Conservation (phyloP, 2,888 invertebrate genomes). For the Metacarcinus magister region DNA sequence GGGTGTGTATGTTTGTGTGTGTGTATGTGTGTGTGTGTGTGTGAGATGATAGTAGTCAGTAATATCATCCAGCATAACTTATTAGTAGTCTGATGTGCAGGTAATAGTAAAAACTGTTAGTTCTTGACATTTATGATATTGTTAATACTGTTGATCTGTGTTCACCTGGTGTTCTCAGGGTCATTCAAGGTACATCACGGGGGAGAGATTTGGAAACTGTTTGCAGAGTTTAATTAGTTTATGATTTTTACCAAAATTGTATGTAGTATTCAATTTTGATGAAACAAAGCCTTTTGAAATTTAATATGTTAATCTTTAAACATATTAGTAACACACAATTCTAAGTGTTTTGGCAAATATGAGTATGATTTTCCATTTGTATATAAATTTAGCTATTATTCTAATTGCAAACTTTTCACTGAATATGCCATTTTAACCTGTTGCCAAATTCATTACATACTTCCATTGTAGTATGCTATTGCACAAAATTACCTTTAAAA, state of each 20-base stretch:
- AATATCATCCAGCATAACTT: neutral
- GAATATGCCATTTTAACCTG: neutral
- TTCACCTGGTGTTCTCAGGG: conserved; percentile 35
- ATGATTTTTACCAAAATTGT: neutral
- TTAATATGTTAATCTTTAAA: neutral
- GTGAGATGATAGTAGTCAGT: neutral
- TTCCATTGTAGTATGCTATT: neutral
- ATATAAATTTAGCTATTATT: neutral
- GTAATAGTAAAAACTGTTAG: neutral
- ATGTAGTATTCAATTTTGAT: neutral
- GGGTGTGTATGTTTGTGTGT: neutral
- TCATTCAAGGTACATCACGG: neutral
- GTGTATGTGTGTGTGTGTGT: neutral
- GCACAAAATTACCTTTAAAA: neutral
- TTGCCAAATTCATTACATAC: neutral
- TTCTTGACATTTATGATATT: neutral
- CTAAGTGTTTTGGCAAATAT: neutral
- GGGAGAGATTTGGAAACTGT: neutral
- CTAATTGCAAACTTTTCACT: neutral
- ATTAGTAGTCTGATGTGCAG: neutral
- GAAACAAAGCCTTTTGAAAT: neutral
- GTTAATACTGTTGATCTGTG: neutral
- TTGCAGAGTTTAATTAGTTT: neutral
- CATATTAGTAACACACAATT: neutral
- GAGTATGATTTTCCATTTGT: neutral